Conservation (phyloP, 2,113 vertebrate genomes). For the Dermatemys mawii region DNA sequence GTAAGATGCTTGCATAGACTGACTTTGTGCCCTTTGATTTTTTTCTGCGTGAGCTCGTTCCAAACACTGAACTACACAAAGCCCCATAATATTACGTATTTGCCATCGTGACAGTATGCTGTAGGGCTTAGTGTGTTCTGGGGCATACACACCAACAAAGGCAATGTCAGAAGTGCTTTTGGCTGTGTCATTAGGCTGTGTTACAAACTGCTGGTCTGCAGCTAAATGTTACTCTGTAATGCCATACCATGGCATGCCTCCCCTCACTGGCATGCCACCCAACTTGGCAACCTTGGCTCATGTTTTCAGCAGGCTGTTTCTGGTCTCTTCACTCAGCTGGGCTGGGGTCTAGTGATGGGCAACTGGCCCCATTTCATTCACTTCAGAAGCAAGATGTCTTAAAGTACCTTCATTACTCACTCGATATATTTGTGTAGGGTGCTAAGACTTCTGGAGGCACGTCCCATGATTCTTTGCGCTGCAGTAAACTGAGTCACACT, state of each 20-base stretch:
- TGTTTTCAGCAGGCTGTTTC: background rate
- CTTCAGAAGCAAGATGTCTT: background rate
- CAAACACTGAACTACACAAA: background rate
- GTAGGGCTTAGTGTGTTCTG: background rate
- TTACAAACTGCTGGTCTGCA: background rate
- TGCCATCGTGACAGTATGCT: fast-evolving
- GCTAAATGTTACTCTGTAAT: background rate
- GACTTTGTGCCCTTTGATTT: background rate
- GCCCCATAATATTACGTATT: background rate
- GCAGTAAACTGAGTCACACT: background rate
- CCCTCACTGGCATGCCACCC: background rate
- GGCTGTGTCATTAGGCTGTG: background rate
- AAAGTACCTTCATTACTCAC: slow-evolving; percentile 9
- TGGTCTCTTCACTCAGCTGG: background rate
- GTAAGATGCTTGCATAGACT: background rate
- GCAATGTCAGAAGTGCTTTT: background rate
- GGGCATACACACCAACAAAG: fast-evolving
- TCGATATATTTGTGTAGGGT: background rate
- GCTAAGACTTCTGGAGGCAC: background rate
- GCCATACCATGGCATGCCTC: background rate
- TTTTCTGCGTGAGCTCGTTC: background rate
- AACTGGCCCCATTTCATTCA: slow-evolving; percentile 35
- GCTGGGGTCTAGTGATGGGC: background rate
- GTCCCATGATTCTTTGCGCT: background rate
- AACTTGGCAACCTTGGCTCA: background rate